Conservation (phyloP, 2,113 vertebrate genomes). For the Crotalus horridus region DNA sequence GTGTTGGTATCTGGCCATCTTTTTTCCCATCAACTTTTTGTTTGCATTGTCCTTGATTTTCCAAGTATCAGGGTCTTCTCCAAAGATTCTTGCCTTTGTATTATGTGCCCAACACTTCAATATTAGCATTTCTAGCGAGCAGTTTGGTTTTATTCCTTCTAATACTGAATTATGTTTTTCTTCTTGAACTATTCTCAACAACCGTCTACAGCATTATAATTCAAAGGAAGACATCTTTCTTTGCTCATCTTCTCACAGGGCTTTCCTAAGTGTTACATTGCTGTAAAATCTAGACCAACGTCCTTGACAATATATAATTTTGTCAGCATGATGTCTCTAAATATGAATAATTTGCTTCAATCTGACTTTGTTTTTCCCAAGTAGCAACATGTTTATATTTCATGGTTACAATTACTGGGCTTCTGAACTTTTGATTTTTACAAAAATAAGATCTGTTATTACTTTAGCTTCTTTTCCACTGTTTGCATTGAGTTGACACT, state of each 20-base stretch:
- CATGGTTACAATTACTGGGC: neutral
- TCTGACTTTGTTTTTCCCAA: neutral
- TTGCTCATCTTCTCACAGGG: neutral
- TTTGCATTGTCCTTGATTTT: neutral
- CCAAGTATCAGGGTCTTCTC: neutral
- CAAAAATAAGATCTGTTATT: neutral
- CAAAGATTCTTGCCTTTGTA: neutral
- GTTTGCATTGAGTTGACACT: neutral
- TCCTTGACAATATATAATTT: neutral
- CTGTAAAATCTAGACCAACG: neutral
- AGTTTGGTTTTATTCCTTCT: neutral
- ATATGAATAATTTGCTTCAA: neutral
- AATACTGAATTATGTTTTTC: neutral
- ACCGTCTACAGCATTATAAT: neutral
- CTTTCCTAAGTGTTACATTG: neutral
- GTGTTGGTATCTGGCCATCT: neutral
- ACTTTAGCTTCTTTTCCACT: neutral
- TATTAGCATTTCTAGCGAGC: neutral
- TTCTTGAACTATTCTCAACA: neutral
- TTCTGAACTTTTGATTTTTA: neutral
- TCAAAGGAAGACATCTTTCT: neutral
- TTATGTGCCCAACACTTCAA: neutral
- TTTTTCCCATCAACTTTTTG: neutral
- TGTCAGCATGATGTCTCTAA: neutral
- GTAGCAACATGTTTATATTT: neutral